These are phyloP conservation scores for Cromileptes altivelis DNA, from an alignment of 2,113 vertebrate species.

Conservation along the genomic window DNA sequence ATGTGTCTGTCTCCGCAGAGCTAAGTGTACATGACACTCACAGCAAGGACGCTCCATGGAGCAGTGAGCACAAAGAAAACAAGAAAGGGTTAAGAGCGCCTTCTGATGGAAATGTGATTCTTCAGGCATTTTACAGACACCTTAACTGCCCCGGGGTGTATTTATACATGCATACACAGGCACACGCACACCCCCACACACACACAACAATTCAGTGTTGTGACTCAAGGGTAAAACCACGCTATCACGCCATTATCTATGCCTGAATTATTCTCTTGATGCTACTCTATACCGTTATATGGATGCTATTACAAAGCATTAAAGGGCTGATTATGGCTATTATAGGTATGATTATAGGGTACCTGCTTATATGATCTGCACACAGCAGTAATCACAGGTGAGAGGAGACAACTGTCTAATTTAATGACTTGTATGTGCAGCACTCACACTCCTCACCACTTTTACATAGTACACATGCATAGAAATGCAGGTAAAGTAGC, in stretches of 20 bases:
- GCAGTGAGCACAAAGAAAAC: constrained; percentile 61
- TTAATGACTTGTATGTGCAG: constrained; percentile 69
- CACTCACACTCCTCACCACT: constrained; percentile 45
- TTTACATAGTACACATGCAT: constrained; percentile 31
- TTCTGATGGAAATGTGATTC: constrained; percentile 73
- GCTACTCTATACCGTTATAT: constrained; percentile 81
- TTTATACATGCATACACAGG: constrained; percentile 71
- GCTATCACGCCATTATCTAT: constrained; percentile 79
- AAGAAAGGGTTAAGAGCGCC: constrained; percentile 85
- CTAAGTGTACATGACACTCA: constrained; percentile 71
- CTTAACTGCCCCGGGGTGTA: constrained; percentile 70
- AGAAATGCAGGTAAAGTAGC: background rate
- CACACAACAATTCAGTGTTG: constrained; percentile 80
- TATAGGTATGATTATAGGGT: constrained; percentile 81
- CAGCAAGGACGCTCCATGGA: constrained; percentile 69
- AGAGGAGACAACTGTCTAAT: constrained; percentile 78
- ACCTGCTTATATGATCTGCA: constrained; percentile 80
- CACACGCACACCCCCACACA: constrained; percentile 42
- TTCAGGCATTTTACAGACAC: constrained; percentile 79
- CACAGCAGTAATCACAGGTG: constrained; percentile 84
- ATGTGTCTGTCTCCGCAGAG: constrained; percentile 63
- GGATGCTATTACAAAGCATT: constrained; percentile 82
- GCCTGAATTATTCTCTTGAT: constrained; percentile 82
- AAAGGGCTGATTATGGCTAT: constrained; percentile 82
- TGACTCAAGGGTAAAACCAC: constrained; percentile 84